Base-by-base conservation (phyloP, 2,113 vertebrate genomes). In the Trematomus loennbergii region DNA sequence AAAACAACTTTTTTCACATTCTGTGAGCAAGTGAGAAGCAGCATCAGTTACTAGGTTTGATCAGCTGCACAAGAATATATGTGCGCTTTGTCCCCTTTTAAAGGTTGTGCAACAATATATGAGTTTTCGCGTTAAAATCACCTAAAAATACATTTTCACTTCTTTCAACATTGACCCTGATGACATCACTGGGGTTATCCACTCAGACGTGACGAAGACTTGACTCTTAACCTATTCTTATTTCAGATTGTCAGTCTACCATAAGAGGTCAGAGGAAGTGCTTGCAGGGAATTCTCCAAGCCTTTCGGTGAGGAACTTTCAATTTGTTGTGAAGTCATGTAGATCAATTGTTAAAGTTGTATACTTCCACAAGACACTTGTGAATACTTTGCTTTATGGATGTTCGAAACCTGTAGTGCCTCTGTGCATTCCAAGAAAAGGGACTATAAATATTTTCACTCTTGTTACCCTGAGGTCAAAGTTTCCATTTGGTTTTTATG, bases 401-500 rank as follows among this genome's bases (percentile, higher is more conserved):
- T 55, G 22, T 77, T 78, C 40, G n/a, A 57, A 52, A 55, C 49
- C 40, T 72, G 18, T 52, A 53, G 54, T 29, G 53, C 5, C 5
- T 65, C 22, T 60, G 33, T 68, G 17, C 25, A 33, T 20, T 0
- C 12, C 71, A 75, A 71, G 54, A 55, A 79, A 53, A 73, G 43
- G 50, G 12, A 55, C 17, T 48, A 25, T 43, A 29, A 73, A 69
- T 45, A 68, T 78, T 80, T 80, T 67, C 25, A 12, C 12, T 58
- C 18, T 18, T 60, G 50, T 75, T 69, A 49, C 33, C 33, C n/a
- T 61, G 40, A 64, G 7, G 25, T 67, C 53, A 64, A 69, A 40
- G 78, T 57, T 75, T 78, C 33, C 12, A 74, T 84, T 66, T 76
- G 25, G 33, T 43, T 12, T 36, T 22, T 17, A 53, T 46, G 12